These are phyloP conservation scores for Phortica okadai DNA, from an alignment of 2,888 invertebrate species.

Conservation along the genomic window DNA sequence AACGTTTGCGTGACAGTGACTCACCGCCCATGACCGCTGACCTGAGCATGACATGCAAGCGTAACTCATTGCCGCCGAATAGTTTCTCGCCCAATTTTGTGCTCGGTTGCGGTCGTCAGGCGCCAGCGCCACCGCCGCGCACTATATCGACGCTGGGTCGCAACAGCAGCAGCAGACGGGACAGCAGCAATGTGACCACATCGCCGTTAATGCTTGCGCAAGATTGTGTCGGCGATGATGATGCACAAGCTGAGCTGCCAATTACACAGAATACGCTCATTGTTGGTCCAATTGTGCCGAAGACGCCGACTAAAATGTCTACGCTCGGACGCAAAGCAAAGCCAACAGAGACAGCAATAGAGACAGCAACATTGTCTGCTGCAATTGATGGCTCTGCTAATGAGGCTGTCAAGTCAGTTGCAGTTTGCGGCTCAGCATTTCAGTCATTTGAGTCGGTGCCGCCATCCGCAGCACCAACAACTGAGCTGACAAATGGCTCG, in stretches of 20 bases:
- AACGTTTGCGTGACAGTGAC: slow-evolving; percentile 40
- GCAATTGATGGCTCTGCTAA: neutral
- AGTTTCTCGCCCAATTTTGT: slow-evolving; percentile 63
- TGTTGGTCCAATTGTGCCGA: slow-evolving; percentile 79
- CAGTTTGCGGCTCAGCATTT: slow-evolving; percentile 54
- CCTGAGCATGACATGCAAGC: slow-evolving; percentile 74
- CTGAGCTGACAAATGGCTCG: neutral
- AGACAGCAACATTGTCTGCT: neutral
- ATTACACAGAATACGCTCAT: slow-evolving; percentile 78
- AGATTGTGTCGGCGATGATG: slow-evolving; percentile 73
- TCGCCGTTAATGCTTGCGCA: slow-evolving; percentile 77
- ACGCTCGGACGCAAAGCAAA: slow-evolving; percentile 48
- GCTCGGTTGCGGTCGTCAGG: slow-evolving; percentile 68
- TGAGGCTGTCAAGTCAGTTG: slow-evolving; percentile 33
- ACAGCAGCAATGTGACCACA: slow-evolving; percentile 75
- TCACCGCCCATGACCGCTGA: slow-evolving; percentile 57
- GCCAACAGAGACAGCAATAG: slow-evolving; percentile 16
- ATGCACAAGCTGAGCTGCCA: slow-evolving; percentile 77
- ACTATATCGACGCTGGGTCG: slow-evolving; percentile 83
- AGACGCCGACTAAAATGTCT: slow-evolving; percentile 58
- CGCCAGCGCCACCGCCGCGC: slow-evolving; percentile 86
- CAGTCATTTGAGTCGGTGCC: slow-evolving; percentile 64
- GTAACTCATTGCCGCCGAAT: slow-evolving; percentile 82
- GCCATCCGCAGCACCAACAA: slow-evolving; percentile 44
- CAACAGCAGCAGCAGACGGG: slow-evolving; percentile 63